Base-by-base conservation (phyloP, 2,888 invertebrate genomes). In the Lasioglossum leucozonium region DNA sequence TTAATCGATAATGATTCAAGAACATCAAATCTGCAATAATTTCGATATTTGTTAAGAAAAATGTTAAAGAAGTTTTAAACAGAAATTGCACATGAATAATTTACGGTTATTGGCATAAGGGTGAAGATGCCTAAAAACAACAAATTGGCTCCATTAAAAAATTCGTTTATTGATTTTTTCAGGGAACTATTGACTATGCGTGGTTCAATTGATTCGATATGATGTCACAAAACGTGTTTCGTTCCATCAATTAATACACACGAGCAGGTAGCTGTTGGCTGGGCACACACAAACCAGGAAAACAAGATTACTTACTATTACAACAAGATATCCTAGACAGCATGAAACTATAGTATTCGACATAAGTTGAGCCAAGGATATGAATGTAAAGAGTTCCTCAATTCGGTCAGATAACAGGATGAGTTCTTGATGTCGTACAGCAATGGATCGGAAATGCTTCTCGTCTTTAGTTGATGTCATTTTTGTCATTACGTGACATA, bases 271-370 rank as follows among this genome's bases (percentile, higher is more conserved):
- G 6, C 47, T 47, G 5, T 18, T 18, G 18, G 18, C 5, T 62
- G 5, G 11, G 1, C 18, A 67, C 22, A 18, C 65, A 37, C 22
- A 4, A 22, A 67, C 37, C 1, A 67, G 4, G 8, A 11, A 37
- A 37, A 18, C 4, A 37, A 22, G 8, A 13, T 55, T 42, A 72
- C 83, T 81, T 44, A 83, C 91, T n/a, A 74, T 79, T 34, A 88
- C 81, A 30, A 88, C 81, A 67, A 91, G 37, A 34, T 87, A 91
- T 44, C 91, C 91, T 37, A 91, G 62, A 22, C 85, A 85, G 22
- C 90, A 89, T 4, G 86, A 89, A 16, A 88, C 79, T n/a, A 90
- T 18, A 10, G 88, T 90, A 51, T 88, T 90, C 42, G 87, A 67
- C 0, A 90, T 8, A 34, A 91, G 86, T 73, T 91, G 89, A 83